Evolutionary conservation across 1,140 invertebrate species (phyloP), one percentile per base, ranked within the genome.

Genomic region (Drosophila prosaltans): DNA sequence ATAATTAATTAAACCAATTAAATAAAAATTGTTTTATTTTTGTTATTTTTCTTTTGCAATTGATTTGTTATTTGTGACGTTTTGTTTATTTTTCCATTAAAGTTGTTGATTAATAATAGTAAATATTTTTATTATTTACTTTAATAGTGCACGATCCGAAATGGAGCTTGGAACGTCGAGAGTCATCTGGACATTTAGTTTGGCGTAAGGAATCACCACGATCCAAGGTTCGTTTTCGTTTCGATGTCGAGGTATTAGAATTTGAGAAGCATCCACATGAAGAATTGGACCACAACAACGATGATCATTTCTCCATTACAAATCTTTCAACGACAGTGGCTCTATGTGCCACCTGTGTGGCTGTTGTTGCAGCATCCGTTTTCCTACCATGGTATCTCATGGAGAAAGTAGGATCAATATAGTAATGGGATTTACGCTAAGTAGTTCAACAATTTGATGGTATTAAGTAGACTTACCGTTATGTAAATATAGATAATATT

Each of bases 301-400:
- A 84, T n/a, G 74, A 83, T 0, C 71, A 80, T 30, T 81, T 91
- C 51, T 86, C 86, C 1, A 65, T 84, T 5, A 76, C 76, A 48
- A 91, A 80, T 30, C 73, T 91, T 30, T 78, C 90, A 16, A 74
- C 91, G 11, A 89, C 89, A 8, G 65, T 92, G 30, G 80, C 78
- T 4, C 39, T 92, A 26, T 92, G 91, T 62, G 91, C 92, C 55
- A 93, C 93, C 5, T 93, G 92, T 59, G 73, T 93, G 39, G 89
- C 93, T 39, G 93, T 93, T 63, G 89, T 93, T 1, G 93, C 93
- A 4, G 81, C 93, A 4, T 92, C 93, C 26, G 81, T 93, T 51
- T 88, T 94, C 41, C 74, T 94, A 62, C 93, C 93, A 10, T 94
- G 93, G 93, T 93, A 93, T 75, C 81, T 93, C 1, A 91, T 91